phyloP scores from a whole-genome alignment of 2,888 invertebrate species.

The Linnaemya tessellans region DNA sequence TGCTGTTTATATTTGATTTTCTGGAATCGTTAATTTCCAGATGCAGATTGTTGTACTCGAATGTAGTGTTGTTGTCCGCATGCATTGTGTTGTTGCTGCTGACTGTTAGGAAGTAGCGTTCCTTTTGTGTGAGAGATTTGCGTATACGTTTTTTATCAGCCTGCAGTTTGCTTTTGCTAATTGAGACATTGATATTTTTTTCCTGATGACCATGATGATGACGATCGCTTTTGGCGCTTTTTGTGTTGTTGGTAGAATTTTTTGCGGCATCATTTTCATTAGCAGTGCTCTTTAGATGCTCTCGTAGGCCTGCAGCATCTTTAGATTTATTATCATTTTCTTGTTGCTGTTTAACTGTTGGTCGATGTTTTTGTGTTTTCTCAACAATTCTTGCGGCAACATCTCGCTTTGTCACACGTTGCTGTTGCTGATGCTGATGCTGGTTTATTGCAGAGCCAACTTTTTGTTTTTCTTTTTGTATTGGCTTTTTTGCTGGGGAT shows the following conservation, averaged over 20 bases:
- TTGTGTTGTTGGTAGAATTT: slow-evolving; percentile 67
- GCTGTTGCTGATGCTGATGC: slow-evolving; percentile 49
- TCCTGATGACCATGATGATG: slow-evolving; percentile 66
- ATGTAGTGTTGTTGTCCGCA: not conserved
- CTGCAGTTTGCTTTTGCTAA: slow-evolving; percentile 20
- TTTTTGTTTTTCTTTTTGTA: slow-evolving; percentile 51
- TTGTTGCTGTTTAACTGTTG: slow-evolving; percentile 35
- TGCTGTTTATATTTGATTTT: slow-evolving; percentile 46
- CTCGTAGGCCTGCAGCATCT: slow-evolving; percentile 67
- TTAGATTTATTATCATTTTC: slow-evolving; percentile 44
- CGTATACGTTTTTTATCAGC: slow-evolving; percentile 79
- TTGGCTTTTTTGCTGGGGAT: slow-evolving; percentile 18
- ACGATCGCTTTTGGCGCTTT: slow-evolving; percentile 60
- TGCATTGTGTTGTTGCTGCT: slow-evolving; percentile 58
- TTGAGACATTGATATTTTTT: slow-evolving; percentile 8
- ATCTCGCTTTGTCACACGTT: slow-evolving; percentile 71
- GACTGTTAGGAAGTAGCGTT: slow-evolving; percentile 69
- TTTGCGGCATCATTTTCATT: slow-evolving; percentile 56
- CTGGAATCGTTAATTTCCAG: slow-evolving; percentile 68
- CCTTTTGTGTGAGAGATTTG: slow-evolving; percentile 78
- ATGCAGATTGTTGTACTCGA: slow-evolving; percentile 67
- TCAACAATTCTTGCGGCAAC: slow-evolving; percentile 53
- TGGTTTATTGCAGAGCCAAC: slow-evolving; percentile 29
- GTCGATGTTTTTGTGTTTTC: slow-evolving; percentile 39
- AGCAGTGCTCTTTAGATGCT: slow-evolving; percentile 40